These are phyloP conservation scores for Tinamus major DNA, from an alignment of 2,797 vertebrate genomes.

Conservation along the genomic window DNA sequence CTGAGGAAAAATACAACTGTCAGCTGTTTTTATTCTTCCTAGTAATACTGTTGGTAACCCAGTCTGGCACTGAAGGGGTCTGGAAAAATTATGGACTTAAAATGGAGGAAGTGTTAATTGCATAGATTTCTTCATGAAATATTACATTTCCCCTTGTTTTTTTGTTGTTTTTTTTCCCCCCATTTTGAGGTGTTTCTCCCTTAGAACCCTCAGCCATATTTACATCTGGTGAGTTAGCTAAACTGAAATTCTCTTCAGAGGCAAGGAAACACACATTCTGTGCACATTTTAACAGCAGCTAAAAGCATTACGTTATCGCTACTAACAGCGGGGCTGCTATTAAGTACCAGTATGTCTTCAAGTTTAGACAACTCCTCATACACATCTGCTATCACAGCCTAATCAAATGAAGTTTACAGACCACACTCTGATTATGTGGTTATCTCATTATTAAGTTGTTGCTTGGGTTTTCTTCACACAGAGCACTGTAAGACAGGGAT, in stretches of 20 bases:
- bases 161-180: background rate
- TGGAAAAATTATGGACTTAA: background rate
- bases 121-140: background rate
- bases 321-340: background rate
- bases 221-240: background rate
- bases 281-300: background rate
- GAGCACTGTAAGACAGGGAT: background rate
- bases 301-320: background rate
- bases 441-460: conserved; percentile 26
- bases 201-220: background rate
- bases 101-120: background rate
- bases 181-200: background rate
- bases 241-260: background rate
- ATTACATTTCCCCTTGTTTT: background rate
- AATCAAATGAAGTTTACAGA: conserved; percentile 44
- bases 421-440: conserved; percentile 26
- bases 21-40: background rate
- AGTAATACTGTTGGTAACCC: background rate
- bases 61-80: accelerated
- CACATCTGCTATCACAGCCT: background rate
- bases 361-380: background rate
- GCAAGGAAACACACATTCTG: background rate
- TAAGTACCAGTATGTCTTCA: background rate
- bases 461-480: conserved; percentile 27
- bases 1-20: background rate